A percentile compares a stretch with the other conserved stretches of the same genome.
Conservation (phyloP, 2,113 vertebrate species). For the Lophius piscatorius region DNA sequence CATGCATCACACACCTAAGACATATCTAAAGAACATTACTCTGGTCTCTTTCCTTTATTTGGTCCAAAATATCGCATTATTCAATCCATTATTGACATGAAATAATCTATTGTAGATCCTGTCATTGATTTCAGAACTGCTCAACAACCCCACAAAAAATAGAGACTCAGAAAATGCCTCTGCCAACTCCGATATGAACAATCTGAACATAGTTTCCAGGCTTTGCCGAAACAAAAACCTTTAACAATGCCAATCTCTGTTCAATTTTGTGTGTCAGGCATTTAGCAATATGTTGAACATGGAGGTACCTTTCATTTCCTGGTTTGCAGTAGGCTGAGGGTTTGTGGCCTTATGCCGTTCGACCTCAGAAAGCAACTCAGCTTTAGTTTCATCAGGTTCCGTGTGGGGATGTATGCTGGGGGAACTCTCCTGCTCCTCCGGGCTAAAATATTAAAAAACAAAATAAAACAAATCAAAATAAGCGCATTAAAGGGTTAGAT, state of each 20-base stretch:
- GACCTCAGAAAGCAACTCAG: constrained; percentile 69
- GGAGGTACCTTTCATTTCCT: constrained; percentile 81
- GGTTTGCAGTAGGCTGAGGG: constrained; percentile 71
- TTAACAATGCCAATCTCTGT: not conserved
- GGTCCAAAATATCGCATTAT: no score
- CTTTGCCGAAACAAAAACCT: not conserved
- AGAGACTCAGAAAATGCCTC: no score
- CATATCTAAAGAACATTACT: no score
- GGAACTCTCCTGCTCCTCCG: constrained; percentile 41
- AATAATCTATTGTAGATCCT: no score
- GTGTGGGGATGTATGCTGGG: constrained; percentile 20
- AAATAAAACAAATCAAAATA: not conserved
- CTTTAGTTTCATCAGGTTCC: constrained; percentile 45
- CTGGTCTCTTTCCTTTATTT: no score
- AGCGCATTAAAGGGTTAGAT: not conserved
- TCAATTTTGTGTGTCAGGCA: not conserved
- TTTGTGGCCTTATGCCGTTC: constrained; percentile 70
- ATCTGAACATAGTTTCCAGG: not conserved
- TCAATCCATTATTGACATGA: no score
- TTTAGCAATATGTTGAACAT: not conserved
- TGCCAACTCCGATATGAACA: not conserved
- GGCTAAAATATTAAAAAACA: constrained; percentile 47
- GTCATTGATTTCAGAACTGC: no score
- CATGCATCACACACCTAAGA: no score
- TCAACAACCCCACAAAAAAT: no score